Percentiles rank a stretch among this genome's conserved stretches.
These are phyloP conservation scores for Meloidogyne floridensis DNA, from an alignment of 1,140 invertebrate species.

Conservation along the genomic window DNA sequence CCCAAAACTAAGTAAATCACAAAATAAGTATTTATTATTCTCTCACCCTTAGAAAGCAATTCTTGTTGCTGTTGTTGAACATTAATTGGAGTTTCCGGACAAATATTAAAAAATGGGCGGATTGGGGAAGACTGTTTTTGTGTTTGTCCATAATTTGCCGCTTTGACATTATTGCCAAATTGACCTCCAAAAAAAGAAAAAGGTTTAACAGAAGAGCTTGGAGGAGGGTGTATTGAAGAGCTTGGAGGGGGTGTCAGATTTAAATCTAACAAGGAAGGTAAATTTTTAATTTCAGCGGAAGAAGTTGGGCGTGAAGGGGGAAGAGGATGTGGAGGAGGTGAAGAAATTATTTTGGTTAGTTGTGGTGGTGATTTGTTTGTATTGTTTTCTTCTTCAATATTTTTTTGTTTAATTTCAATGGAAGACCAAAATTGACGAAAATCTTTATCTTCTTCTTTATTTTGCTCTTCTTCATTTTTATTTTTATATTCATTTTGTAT, in stretches of 20 bases:
- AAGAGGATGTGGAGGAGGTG: not conserved
- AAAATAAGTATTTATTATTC: not conserved
- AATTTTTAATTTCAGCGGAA: slow-evolving; percentile 3
- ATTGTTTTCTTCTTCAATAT: not conserved
- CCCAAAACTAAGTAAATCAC: too few relatives aligned
- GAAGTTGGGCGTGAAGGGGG: not conserved
- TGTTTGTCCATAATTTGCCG: not conserved
- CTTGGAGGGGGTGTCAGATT: not conserved
- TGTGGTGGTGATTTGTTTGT: not conserved
- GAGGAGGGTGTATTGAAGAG: too few relatives aligned
- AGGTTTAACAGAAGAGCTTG: not conserved
- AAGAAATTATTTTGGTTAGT: not conserved
- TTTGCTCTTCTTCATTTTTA: not conserved
- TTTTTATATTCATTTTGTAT: not conserved
- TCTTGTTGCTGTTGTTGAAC: not conserved
- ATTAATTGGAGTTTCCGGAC: slow-evolving; percentile 3
- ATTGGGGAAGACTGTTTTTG: not conserved
- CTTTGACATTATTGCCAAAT: not conserved
- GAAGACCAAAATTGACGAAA: slow-evolving; percentile 6
- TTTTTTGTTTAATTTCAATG: not conserved
- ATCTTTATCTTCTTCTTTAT: not conserved
- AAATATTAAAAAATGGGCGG: slow-evolving; percentile 1
- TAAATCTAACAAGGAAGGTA: slow-evolving; percentile 5
- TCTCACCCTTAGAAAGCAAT: not conserved
- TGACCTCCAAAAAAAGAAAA: not conserved